These are phyloP conservation scores for Hirundichthys speculiger DNA, from an alignment of 2,113 vertebrate species.

Conservation along the genomic window DNA sequence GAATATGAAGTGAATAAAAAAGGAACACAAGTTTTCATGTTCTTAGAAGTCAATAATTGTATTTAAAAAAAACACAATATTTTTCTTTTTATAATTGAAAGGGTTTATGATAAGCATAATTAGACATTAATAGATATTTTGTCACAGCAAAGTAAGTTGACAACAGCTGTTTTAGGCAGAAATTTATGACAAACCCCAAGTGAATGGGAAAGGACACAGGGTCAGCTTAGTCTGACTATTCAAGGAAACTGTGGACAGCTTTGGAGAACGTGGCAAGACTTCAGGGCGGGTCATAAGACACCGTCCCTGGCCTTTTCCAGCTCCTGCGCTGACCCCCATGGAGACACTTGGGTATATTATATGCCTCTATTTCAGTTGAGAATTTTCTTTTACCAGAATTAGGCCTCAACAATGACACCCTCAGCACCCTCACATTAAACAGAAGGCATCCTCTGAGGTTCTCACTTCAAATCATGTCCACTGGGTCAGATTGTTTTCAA, in stretches of 20 bases:
- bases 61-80: no score
- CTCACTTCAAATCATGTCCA: neutral
- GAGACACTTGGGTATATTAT: slow-evolving; percentile 38
- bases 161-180: slow-evolving; percentile 3
- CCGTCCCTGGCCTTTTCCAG: slow-evolving; percentile 66
- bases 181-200: neutral
- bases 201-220: slow-evolving; percentile 17
- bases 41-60: no score
- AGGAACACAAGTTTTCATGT: no score
- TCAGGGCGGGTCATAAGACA: slow-evolving; percentile 67
- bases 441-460: neutral
- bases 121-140: neutral
- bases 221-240: slow-evolving; percentile 53
- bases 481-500: slow-evolving; percentile 16
- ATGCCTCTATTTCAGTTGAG: slow-evolving; percentile 62
- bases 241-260: slow-evolving; percentile 47
- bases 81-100: no score
- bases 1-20: no score
- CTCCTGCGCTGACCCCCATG: slow-evolving; percentile 23
- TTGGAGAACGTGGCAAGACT: slow-evolving; percentile 52
- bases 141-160: neutral
- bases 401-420: slow-evolving; percentile 41
- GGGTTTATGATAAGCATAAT: neutral
- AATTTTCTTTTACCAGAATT: slow-evolving; percentile 58
- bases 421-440: neutral